Percentiles rank a stretch among this genome's conserved stretches.
Evolutionary conservation across 1,140 invertebrate genomes (phyloP).

Genomic region (Drosophila bipectinata): DNA sequence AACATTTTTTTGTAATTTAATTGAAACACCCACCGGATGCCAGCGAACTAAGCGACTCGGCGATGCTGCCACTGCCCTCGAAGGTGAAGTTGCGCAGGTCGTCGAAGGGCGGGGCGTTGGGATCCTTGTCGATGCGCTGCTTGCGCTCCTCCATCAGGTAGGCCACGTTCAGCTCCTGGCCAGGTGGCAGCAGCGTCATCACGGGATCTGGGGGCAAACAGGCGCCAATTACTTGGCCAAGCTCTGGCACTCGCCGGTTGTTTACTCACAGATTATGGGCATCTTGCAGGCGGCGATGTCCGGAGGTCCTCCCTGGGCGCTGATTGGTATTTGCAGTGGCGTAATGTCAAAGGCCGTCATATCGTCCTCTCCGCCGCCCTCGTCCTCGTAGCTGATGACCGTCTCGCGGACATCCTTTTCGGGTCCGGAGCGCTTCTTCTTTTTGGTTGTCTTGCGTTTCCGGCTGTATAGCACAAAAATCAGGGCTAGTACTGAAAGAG

Average conservation of each 20-base stretch:
- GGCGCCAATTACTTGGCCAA: conserved; percentile 21
- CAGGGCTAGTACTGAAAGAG: conserved; percentile 92
- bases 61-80: conserved; percentile 98
- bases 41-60: conserved; percentile 97
- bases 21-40: conserved; percentile 89
- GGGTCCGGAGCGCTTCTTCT: conserved; percentile 97
- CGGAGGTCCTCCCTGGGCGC: conserved; percentile 88
- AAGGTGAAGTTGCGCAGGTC: conserved; percentile 99
- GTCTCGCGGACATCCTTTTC: conserved; percentile 99
- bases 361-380: conserved; percentile 98
- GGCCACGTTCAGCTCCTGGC: conserved; percentile 95
- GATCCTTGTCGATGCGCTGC: conserved; percentile 96
- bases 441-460: conserved; percentile 92
- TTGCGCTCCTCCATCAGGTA: conserved; percentile 98
- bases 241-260: conserved; percentile 4
- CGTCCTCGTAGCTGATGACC: conserved; percentile 99
- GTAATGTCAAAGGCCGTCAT: conserved; percentile 99
- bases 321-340: conserved; percentile 97
- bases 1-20: not conserved
- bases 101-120: conserved; percentile 97
- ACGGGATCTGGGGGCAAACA: conserved; percentile 85
- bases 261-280: conserved; percentile 88
- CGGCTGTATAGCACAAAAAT: conserved; percentile 97
- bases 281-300: conserved; percentile 92
- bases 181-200: conserved; percentile 84